Conservation (phyloP, 1,140 invertebrate species). For the Anadara kagoshimensis region DNA sequence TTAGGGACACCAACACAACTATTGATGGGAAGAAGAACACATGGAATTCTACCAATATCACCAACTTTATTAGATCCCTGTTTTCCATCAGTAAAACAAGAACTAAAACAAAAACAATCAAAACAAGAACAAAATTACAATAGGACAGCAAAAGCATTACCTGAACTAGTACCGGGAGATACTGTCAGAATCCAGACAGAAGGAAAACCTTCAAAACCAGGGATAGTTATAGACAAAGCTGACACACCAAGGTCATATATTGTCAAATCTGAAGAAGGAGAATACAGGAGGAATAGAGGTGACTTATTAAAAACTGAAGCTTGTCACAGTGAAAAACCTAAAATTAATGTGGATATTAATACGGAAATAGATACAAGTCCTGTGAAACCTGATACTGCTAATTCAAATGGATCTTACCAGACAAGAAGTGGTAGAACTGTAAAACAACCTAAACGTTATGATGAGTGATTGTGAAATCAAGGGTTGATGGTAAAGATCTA, state of each 20-base stretch:
- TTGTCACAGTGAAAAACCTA: too few relatives aligned
- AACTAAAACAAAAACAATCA: background rate
- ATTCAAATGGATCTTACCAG: too few relatives aligned
- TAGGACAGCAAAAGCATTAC: conserved; percentile 9
- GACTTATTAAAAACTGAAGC: conserved; percentile 1
- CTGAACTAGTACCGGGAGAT: background rate
- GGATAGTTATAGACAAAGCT: background rate
- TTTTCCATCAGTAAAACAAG: background rate
- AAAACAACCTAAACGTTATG: too few relatives aligned
- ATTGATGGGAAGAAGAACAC: conserved; percentile 29
- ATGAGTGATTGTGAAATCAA: too few relatives aligned
- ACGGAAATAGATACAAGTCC: too few relatives aligned
- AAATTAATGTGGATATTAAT: too few relatives aligned
- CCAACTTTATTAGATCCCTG: background rate
- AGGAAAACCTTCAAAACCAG: conserved; percentile 16
- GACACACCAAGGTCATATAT: conserved; percentile 15
- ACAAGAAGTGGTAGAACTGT: too few relatives aligned
- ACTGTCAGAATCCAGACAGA: conserved; percentile 2
- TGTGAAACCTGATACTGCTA: too few relatives aligned
- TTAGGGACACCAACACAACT: conserved; percentile 33
- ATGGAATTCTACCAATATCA: conserved; percentile 11
- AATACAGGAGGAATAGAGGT: conserved; percentile 19
- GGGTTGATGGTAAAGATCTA: too few relatives aligned
- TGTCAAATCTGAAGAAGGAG: background rate
- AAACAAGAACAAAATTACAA: conserved; percentile 17